phyloP scores from a whole-genome alignment of 2,888 invertebrate genomes.

The Helobdella robusta region DNA sequence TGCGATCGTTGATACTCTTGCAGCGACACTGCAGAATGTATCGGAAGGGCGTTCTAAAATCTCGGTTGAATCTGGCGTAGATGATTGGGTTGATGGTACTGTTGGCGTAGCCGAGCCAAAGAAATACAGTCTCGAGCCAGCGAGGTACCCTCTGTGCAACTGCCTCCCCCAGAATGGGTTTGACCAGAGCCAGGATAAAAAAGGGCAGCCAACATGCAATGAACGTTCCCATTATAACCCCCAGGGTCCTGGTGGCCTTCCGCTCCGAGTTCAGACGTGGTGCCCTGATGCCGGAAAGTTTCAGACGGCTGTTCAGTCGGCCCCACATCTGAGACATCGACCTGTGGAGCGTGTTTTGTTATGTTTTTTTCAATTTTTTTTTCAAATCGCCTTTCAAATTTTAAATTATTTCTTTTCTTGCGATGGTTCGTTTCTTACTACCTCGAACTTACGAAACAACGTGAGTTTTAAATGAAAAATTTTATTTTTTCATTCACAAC shows the following conservation, averaged over 20 bases:
- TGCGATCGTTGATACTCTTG: slow-evolving; percentile 43
- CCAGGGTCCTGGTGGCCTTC: slow-evolving; percentile 86
- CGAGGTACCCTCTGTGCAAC: slow-evolving; percentile 39
- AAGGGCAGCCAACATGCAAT: slow-evolving; percentile 89
- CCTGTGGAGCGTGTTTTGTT: too few relatives aligned
- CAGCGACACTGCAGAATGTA: slow-evolving; percentile 68
- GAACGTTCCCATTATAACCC: slow-evolving; percentile 89
- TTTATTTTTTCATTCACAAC: too few relatives aligned
- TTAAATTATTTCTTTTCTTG: too few relatives aligned
- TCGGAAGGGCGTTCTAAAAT: slow-evolving; percentile 88
- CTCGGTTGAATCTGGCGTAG: slow-evolving; percentile 85
- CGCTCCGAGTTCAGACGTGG: slow-evolving; percentile 55
- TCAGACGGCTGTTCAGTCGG: slow-evolving; percentile 14
- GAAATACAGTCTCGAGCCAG: slow-evolving; percentile 40
- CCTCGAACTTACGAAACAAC: too few relatives aligned
- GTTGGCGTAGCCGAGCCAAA: slow-evolving; percentile 71
- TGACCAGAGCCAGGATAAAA: slow-evolving; percentile 79
- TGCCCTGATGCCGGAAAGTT: slow-evolving; percentile 2
- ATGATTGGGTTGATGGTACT: slow-evolving; percentile 89
- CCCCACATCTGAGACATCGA: slow-evolving; percentile 19
- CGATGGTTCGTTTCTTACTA: too few relatives aligned
- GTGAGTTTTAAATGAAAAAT: too few relatives aligned
- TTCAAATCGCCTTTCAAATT: too few relatives aligned
- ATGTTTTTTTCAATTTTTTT: too few relatives aligned
- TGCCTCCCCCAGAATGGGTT: slow-evolving; percentile 39